These are phyloP conservation scores for Australoheros scitulus DNA, from an alignment of 2,113 vertebrate genomes.

Conservation along the genomic window DNA sequence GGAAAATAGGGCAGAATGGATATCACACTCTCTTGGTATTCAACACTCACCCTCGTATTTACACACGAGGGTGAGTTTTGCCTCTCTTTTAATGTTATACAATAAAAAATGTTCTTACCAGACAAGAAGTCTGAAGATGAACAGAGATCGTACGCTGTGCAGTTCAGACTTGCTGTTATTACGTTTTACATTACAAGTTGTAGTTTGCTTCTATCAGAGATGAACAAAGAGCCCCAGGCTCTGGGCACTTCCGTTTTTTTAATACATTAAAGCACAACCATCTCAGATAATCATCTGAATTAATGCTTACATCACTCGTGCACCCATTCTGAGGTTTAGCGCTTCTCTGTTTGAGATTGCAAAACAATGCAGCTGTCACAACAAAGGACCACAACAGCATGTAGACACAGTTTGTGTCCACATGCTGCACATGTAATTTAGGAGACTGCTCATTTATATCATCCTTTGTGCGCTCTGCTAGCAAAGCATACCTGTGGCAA, in stretches of 20 bases:
- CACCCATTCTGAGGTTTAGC: neutral
- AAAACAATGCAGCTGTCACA: neutral
- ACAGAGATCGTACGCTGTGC: neutral
- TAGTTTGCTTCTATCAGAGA: neutral
- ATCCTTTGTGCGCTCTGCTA: too few species aligned
- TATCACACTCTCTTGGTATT: neutral
- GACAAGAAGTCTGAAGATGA: neutral
- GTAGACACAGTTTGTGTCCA: neutral
- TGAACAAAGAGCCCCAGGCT: fast-evolving
- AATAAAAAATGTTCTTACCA: neutral
- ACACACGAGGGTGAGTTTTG: neutral
- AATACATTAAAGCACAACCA: neutral
- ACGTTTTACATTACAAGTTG: too few species aligned
- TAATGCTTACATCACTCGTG: neutral
- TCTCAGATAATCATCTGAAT: neutral
- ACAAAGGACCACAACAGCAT: fast-evolving
- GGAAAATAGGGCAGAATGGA: neutral
- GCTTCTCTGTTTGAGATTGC: neutral
- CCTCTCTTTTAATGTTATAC: neutral
- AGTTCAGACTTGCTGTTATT: too few species aligned
- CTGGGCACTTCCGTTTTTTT: too few species aligned
- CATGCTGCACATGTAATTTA: too few species aligned
- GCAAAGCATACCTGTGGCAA: too few species aligned
- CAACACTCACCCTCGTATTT: neutral
- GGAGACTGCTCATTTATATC: too few species aligned